Percentiles rank a stretch among this genome's conserved stretches.
These are phyloP conservation scores for Nipponacmea schrenckii DNA, from an alignment of 2,888 invertebrate species.

Conservation along the genomic window DNA sequence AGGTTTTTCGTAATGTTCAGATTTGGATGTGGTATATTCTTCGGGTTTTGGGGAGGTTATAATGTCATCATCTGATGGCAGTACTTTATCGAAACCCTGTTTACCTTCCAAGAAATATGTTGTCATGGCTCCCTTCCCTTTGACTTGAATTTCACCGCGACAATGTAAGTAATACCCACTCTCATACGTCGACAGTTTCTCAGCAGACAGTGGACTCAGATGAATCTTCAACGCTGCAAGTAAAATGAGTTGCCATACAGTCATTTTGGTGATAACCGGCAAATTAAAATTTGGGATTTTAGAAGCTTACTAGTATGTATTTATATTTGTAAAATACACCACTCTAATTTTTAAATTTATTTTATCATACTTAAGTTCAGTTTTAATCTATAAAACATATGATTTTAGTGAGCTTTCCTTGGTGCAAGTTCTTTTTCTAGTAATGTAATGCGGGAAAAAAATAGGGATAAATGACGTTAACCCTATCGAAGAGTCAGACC, in stretches of 20 bases:
- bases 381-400: no score
- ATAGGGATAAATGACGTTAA: no score
- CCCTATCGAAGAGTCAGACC: no score
- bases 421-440: no score
- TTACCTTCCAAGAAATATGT: constrained; percentile 79
- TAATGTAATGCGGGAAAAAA: no score
- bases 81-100: constrained; percentile 47
- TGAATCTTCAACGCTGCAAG: constrained; percentile 55
- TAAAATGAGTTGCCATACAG: constrained; percentile 8
- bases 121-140: constrained; percentile 92
- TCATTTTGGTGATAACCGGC: no score
- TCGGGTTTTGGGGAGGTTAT: constrained; percentile 13
- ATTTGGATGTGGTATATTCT: constrained; percentile 11
- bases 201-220: constrained; percentile 43
- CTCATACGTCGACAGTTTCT: constrained; percentile 40
- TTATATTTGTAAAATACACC: no score
- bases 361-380: no score
- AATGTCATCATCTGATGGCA: constrained; percentile 39
- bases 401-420: no score
- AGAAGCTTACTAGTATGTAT: no score
- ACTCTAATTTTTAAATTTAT: no score
- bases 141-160: constrained; percentile 79
- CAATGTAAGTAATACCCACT: constrained; percentile 46
- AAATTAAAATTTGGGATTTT: no score
- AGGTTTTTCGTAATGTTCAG: constrained; percentile 24